phyloP scores from a whole-genome alignment of 2,113 vertebrate species.

The Phycodurus eques region DNA sequence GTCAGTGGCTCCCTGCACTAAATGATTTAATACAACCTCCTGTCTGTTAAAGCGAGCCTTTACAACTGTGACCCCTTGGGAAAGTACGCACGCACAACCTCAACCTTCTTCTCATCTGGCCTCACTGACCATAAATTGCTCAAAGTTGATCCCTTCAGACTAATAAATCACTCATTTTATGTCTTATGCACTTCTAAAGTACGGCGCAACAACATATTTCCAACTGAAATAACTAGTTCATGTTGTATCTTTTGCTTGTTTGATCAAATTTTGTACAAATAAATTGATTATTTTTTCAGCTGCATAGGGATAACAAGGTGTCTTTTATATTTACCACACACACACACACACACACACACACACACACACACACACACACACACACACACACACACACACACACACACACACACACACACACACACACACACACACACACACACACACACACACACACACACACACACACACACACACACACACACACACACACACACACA shows the following conservation, averaged over 20 bases:
- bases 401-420: no score
- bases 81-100: slow-evolving; percentile 35
- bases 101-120: slow-evolving; percentile 50
- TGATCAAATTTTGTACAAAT: not conserved
- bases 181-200: slow-evolving; percentile 23
- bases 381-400: no score
- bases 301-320: not conserved
- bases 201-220: not conserved
- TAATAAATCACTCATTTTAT: slow-evolving; percentile 24
- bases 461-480: no score
- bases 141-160: slow-evolving; percentile 31
- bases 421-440: no score
- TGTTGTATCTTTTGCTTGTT: not conserved
- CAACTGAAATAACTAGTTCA: not conserved
- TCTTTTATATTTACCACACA: not conserved
- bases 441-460: no score
- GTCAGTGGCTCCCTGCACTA: not conserved
- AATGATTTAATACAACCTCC: slow-evolving; percentile 42
- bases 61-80: slow-evolving; percentile 43
- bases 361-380: no score
- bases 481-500: no score
- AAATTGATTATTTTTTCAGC: not conserved
- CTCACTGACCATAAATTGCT: slow-evolving; percentile 46
- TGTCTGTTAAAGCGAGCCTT: slow-evolving; percentile 29
- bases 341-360: no score